Percentiles rank a stretch among this genome's conserved stretches.
These are phyloP conservation scores for Cyprinella venusta DNA, from an alignment of 2,797 vertebrate species.

Conservation along the genomic window DNA sequence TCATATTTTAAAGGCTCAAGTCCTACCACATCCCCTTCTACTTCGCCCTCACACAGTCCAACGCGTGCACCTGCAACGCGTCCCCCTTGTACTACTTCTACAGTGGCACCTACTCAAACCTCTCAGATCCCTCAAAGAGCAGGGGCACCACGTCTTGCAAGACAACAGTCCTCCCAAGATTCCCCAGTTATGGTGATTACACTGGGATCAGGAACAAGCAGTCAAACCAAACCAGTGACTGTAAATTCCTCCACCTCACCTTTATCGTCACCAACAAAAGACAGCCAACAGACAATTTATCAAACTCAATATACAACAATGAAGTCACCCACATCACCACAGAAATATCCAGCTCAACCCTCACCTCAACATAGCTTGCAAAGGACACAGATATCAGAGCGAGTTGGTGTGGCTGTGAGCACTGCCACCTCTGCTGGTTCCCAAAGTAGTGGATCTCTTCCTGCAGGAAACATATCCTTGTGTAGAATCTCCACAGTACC, in stretches of 20 bases:
- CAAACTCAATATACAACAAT: slow-evolving; percentile 83
- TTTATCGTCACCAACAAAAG: slow-evolving; percentile 87
- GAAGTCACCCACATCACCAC: slow-evolving; percentile 77
- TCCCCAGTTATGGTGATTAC: slow-evolving; percentile 91
- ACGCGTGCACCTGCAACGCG: slow-evolving; percentile 68
- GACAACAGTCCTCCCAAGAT: slow-evolving; percentile 92
- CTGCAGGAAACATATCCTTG: slow-evolving; percentile 89
- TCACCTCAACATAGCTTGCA: slow-evolving; percentile 79
- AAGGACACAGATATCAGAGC: slow-evolving; percentile 77
- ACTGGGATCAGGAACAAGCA: slow-evolving; percentile 82
- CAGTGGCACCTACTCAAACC: slow-evolving; percentile 82
- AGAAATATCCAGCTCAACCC: slow-evolving; percentile 76
- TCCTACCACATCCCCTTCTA: slow-evolving; percentile 85
- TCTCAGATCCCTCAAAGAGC: slow-evolving; percentile 83
- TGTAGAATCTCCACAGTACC: slow-evolving; percentile 90
- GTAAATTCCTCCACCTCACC: slow-evolving; percentile 90
- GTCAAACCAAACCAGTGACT: slow-evolving; percentile 82
- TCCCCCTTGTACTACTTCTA: slow-evolving; percentile 65
- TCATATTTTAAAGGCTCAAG: slow-evolving; percentile 89
- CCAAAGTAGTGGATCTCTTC: slow-evolving; percentile 82
- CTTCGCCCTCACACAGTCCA: slow-evolving; percentile 90
- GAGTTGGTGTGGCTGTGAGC: slow-evolving; percentile 75
- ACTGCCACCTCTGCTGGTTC: slow-evolving; percentile 75
- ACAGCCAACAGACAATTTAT: slow-evolving; percentile 78
- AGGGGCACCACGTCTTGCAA: slow-evolving; percentile 81